Evolutionary conservation across 2,797 vertebrate species (phyloP), one percentile per base, ranked within the genome.

Genomic region (Trachops cirrhosus): DNA sequence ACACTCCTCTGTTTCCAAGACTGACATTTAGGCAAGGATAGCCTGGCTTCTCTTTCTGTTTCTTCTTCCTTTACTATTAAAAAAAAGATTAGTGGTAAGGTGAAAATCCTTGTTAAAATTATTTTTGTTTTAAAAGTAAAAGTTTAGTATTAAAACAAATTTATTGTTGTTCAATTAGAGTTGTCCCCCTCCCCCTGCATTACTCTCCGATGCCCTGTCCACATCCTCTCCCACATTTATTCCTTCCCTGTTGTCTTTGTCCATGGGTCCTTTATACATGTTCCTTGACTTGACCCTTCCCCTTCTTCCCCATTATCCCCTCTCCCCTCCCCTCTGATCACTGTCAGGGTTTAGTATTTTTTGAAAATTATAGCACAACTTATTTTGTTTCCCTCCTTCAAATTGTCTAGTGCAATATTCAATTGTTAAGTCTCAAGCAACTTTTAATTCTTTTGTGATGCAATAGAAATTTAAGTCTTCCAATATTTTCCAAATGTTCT

Each of bases 1-100:
- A 84, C 52, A 79, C 54, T 92, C 57, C 67, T 77, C 34, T 24
- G 86, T 75, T 92, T 95, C 88, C 83, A 91, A 83, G 93, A 93
- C 86, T 46, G 85, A 94, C 62, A 73, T 59, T 85, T 67, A 82
- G 59, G 82, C 19, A 34, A 90, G 64, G 79, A 77, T 9, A 34
- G 21, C 21, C 78, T 39, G 12, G 39, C 70, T 94, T 90, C 90
- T 70, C 64, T 95, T 92, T 57, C 67, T 62, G 2, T 75, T 91
- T 89, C 39, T 89, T 62, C 44, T 83, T 80, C 84, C 39, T n/a
- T 88, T 62, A 50, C 48, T 67, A 79, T 89, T 71, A 92, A 88
- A 85, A 70, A 85, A 93, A 82, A 73, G 77, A 88, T 88, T 46
- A 54, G 34, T 22, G 26, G 70, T 48, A 74, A 89, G 22, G n/a